Evolutionary conservation across 2,888 invertebrate genomes (phyloP).

Genomic region (Pherbina coryleti): DNA sequence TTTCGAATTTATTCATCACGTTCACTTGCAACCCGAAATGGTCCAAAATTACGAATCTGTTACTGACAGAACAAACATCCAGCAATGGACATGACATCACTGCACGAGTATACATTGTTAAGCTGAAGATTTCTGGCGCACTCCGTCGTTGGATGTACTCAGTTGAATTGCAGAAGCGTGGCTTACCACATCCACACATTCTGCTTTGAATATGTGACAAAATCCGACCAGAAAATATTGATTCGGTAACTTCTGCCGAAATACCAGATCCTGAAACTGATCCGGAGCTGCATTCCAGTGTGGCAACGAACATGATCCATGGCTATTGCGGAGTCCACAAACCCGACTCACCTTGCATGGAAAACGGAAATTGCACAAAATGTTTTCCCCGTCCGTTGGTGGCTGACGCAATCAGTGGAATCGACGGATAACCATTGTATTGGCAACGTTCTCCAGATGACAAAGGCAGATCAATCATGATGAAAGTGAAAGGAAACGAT

Average conservation of each 20-base stretch:
- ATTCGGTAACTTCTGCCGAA: conserved; percentile 53
- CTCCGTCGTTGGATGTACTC: conserved; percentile 11
- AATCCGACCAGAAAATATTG: conserved; percentile 56
- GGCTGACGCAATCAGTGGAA: conserved; percentile 40
- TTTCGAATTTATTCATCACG: not conserved
- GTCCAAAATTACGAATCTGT: not conserved
- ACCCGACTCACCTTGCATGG: conserved; percentile 45
- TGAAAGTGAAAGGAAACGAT: conserved; percentile 2
- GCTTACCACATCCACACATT: conserved; percentile 41
- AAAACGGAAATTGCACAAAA: conserved; percentile 36
- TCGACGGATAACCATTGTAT: conserved; percentile 42
- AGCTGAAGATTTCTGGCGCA: not conserved
- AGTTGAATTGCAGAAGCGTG: conserved; percentile 56
- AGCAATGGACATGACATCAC: conserved; percentile 2
- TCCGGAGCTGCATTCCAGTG: conserved; percentile 43
- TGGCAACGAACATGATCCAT: conserved; percentile 47
- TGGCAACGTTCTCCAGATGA: conserved; percentile 36
- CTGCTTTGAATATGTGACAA: conserved; percentile 58
- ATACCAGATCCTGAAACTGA: conserved; percentile 48
- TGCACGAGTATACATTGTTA: not conserved
- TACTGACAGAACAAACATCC: not conserved
- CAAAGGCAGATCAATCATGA: conserved; percentile 22
- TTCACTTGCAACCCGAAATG: conserved; percentile 20
- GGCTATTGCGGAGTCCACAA: conserved; percentile 48
- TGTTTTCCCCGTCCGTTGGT: too few relatives aligned